These are phyloP conservation scores for Suricata suricatta DNA, from an alignment of 2,113 vertebrate genomes.

Conservation along the genomic window DNA sequence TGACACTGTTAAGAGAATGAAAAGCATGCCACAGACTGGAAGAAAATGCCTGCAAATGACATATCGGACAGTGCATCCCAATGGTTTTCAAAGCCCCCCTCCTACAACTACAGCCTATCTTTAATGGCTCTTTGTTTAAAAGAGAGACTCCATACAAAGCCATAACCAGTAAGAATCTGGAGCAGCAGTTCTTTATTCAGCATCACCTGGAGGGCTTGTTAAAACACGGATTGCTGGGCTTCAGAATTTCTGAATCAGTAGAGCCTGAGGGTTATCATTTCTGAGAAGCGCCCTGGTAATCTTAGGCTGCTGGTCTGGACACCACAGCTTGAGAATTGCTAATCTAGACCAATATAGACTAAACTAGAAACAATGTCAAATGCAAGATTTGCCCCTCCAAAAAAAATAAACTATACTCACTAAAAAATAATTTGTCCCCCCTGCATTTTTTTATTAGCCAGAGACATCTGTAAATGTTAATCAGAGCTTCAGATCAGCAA, in stretches of 20 bases:
- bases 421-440: constrained; percentile 3
- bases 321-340: background rate
- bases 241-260: background rate
- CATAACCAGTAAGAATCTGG: background rate
- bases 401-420: background rate
- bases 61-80: background rate
- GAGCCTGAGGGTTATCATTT: background rate
- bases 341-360: background rate
- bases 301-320: background rate
- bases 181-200: background rate
- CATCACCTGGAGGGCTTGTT: background rate
- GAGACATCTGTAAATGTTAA: constrained; percentile 1
- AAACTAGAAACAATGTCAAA: constrained; percentile 10
- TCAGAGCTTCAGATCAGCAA: constrained; percentile 24
- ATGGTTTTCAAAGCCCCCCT: background rate
- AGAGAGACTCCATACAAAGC: background rate
- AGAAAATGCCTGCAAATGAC: background rate
- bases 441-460: background rate
- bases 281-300: background rate
- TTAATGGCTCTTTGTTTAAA: background rate
- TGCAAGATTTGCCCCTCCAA: background rate
- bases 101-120: background rate
- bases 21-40: background rate
- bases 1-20: background rate
- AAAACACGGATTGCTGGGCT: background rate